A percentile compares a stretch with the other conserved stretches of the same genome.
Conservation (phyloP, 1,140 invertebrate genomes). For the Zaprionus lachaisei region DNA sequence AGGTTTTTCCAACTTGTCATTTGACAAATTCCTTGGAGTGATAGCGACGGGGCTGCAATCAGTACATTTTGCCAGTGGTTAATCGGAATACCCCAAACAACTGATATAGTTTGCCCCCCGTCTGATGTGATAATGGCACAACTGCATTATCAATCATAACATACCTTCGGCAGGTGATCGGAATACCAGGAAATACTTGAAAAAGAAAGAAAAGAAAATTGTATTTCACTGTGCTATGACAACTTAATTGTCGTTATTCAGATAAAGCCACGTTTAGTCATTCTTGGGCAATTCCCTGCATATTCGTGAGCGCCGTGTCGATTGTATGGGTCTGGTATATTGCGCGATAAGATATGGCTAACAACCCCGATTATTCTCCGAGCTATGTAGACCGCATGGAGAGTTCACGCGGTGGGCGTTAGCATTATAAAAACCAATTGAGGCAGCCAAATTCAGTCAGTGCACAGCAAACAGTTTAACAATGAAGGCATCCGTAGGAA, state of each 20-base stretch:
- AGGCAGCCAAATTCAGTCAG: slow-evolving; percentile 13
- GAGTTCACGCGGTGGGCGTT: neutral
- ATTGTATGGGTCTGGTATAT: neutral
- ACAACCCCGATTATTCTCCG: neutral
- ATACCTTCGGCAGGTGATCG: neutral
- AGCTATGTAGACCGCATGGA: neutral
- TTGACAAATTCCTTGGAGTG: neutral
- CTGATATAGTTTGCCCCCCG: neutral
- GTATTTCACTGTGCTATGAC: slow-evolving; percentile 4
- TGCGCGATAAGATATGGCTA: slow-evolving; percentile 34
- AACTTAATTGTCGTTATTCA: slow-evolving; percentile 13
- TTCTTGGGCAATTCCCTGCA: slow-evolving; percentile 29
- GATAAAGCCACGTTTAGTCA: slow-evolving; percentile 27
- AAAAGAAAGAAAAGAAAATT: neutral
- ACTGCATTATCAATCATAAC: neutral
- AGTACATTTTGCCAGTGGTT: slow-evolving; percentile 2
- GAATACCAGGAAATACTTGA: slow-evolving; percentile 2
- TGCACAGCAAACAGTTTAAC: slow-evolving; percentile 3
- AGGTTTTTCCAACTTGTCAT: neutral
- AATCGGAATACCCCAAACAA: slow-evolving; percentile 23
- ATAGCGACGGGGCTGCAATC: slow-evolving; percentile 1
- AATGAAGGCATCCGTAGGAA: slow-evolving; percentile 21
- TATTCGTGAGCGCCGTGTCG: neutral
- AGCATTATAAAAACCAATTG: slow-evolving; percentile 25
- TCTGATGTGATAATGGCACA: neutral